A percentile compares a stretch with the other conserved stretches of the same genome.
phyloP scores from a whole-genome alignment of 2,797 vertebrate genomes.

The Moxostoma hubbsi region DNA sequence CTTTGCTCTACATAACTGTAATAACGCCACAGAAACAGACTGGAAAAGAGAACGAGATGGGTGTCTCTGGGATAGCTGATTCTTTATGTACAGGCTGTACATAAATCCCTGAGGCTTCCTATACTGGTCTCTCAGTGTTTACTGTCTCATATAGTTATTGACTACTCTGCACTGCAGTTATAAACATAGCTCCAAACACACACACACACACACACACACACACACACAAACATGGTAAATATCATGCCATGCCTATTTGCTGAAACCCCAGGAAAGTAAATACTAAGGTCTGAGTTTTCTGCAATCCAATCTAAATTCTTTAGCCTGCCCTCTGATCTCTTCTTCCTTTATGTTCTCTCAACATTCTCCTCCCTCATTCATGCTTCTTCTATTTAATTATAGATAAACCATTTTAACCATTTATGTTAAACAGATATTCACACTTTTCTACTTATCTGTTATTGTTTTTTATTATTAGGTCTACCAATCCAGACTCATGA shows the following conservation, averaged over 20 bases:
- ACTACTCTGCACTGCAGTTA: slow-evolving; percentile 6
- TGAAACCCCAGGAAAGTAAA: background rate
- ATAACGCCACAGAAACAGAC: slow-evolving; percentile 27
- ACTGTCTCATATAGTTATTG: slow-evolving; percentile 42
- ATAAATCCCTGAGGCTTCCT: slow-evolving; percentile 19
- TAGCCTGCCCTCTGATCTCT: too few species aligned
- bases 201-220: background rate
- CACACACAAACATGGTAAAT: background rate
- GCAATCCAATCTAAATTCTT: slow-evolving; percentile 25
- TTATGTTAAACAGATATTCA: too few species aligned
- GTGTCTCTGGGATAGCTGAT: slow-evolving; percentile 29
- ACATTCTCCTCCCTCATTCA: too few species aligned
- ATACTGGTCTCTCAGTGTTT: slow-evolving; percentile 28
- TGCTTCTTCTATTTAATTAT: too few species aligned
- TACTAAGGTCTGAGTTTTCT: slow-evolving; percentile 2
- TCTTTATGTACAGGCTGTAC: slow-evolving; percentile 28
- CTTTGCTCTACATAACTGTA: background rate
- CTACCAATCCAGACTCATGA: too few species aligned
- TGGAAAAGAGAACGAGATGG: background rate
- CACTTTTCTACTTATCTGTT: too few species aligned
- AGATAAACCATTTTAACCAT: too few species aligned
- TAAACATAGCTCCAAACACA: background rate
- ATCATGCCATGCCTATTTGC: background rate
- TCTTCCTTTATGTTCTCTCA: too few species aligned
- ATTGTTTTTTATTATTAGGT: too few species aligned